Evolutionary conservation across 64 coral and sea anemone species (phyloP).

Genomic region (Actinia tenebrosa): DNA sequence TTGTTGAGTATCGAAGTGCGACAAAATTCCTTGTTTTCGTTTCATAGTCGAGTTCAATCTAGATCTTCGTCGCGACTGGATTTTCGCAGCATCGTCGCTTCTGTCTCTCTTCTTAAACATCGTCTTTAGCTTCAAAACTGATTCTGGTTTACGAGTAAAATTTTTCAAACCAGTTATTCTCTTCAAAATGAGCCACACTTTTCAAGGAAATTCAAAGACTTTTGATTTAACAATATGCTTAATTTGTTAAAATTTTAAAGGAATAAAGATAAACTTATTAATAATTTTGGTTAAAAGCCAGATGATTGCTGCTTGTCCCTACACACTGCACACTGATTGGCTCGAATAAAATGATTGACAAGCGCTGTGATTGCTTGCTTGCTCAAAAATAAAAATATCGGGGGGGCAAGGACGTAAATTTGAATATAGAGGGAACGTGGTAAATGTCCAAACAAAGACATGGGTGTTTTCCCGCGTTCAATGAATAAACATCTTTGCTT

Average conservation of each 20-base stretch:
- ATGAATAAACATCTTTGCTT: too few relatives aligned
- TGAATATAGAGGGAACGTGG: not conserved
- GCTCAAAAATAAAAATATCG: not conserved
- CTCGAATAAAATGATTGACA: not conserved
- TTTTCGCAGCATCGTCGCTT: not conserved
- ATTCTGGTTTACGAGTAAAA: too few relatives aligned
- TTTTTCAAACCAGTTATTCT: too few relatives aligned
- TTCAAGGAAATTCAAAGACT: not conserved
- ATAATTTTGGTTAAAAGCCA: conserved; percentile 1
- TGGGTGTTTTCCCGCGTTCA: too few relatives aligned
- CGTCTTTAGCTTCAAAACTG: not conserved
- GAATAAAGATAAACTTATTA: not conserved
- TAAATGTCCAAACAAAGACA: too few relatives aligned
- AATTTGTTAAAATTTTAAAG: not conserved
- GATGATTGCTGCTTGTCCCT: not conserved
- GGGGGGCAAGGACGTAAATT: not conserved
- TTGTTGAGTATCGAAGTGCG: conserved; percentile 9
- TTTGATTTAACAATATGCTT: not conserved
- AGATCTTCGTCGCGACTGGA: not conserved
- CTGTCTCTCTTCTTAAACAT: conserved; percentile 12
- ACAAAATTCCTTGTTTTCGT: not conserved
- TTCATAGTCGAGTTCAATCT: not conserved
- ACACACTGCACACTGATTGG: not conserved
- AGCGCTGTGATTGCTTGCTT: not conserved
- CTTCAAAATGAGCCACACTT: too few relatives aligned